Evolutionary conservation across 2,797 vertebrate genomes (phyloP).

Genomic region (Australoheros facetus): DNA sequence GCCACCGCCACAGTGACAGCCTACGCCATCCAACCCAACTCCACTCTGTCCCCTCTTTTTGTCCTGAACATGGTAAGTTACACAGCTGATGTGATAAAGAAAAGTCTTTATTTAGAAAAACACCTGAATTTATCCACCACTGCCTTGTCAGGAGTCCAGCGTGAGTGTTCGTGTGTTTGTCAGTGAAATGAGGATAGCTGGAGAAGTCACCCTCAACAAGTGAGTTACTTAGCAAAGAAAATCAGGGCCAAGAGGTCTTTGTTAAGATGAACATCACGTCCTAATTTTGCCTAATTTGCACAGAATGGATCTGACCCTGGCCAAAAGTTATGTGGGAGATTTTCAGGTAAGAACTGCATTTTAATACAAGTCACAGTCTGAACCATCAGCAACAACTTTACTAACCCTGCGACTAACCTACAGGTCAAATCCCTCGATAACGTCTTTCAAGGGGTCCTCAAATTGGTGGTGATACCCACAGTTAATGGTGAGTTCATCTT

Average conservation of each 20-base stretch:
- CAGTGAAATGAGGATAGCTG: slow-evolving; percentile 64
- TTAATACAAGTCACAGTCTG: background rate
- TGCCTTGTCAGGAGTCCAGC: slow-evolving; percentile 66
- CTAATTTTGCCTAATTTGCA: slow-evolving; percentile 49
- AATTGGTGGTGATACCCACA: slow-evolving; percentile 70
- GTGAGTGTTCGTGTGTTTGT: slow-evolving; percentile 69
- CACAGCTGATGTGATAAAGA: background rate
- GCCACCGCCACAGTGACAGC: slow-evolving; percentile 61
- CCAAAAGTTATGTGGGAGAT: slow-evolving; percentile 74
- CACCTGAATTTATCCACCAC: background rate
- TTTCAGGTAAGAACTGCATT: slow-evolving; percentile 71
- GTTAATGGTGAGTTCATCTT: slow-evolving; percentile 75
- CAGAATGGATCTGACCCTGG: slow-evolving; percentile 75
- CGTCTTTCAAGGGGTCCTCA: slow-evolving; percentile 69
- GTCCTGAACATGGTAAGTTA: slow-evolving; percentile 76
- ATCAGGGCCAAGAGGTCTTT: slow-evolving; percentile 14
- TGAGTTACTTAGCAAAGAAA: slow-evolving; percentile 53
- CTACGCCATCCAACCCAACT: slow-evolving; percentile 77
- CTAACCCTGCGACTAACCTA: background rate
- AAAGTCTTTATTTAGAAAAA: background rate
- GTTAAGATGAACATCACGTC: slow-evolving; percentile 1
- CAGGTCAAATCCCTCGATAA: slow-evolving; percentile 72
- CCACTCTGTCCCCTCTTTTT: slow-evolving; percentile 76
- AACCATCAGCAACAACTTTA: background rate
- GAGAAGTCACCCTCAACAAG: slow-evolving; percentile 73